Evolutionary conservation across 1,140 invertebrate genomes (phyloP).

Genomic region (Scaptomyza hsui): DNA sequence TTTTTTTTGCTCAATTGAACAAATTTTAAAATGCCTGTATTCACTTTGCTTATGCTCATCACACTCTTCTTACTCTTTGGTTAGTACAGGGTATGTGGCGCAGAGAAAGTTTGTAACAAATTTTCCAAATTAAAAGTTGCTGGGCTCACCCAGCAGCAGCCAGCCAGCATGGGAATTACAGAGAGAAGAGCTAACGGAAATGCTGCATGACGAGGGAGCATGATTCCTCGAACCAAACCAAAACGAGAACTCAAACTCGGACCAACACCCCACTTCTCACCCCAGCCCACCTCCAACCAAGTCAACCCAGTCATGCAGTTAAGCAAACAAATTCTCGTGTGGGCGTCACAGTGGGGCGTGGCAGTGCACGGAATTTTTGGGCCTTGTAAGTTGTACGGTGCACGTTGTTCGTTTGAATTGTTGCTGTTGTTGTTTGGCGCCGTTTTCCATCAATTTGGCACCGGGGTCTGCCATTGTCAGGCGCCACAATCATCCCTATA

Average conservation of each 20-base stretch:
- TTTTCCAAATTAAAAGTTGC: constrained; percentile 73
- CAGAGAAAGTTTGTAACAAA: constrained; percentile 62
- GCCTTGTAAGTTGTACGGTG: not conserved
- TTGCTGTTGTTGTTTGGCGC: constrained; percentile 27
- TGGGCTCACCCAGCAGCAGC: constrained; percentile 4
- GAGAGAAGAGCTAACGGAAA: constrained; percentile 16
- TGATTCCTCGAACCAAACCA: too few relatives aligned
- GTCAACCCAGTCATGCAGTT: constrained; percentile 44
- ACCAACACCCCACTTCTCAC: not conserved
- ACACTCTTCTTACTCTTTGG: not conserved
- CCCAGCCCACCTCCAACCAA: constrained; percentile 5
- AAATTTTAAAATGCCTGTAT: not conserved
- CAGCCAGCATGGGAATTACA: constrained; percentile 24
- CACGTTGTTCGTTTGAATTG: constrained; percentile 8
- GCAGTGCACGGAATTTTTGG: not conserved
- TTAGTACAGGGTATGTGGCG: constrained; percentile 13
- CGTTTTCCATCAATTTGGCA: constrained; percentile 42
- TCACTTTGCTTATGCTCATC: too few relatives aligned
- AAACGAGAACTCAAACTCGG: constrained; percentile 10
- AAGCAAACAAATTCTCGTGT: constrained; percentile 34
- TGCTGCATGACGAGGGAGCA: too few relatives aligned
- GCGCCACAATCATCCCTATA: not conserved
- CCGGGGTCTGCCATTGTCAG: not conserved
- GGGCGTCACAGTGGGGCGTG: not conserved
- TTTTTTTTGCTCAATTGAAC: too few relatives aligned